Percentiles rank a stretch among this genome's conserved stretches.
Evolutionary conservation across 2,888 invertebrate genomes (phyloP).

Genomic region (Pristionchus arcanus): DNA sequence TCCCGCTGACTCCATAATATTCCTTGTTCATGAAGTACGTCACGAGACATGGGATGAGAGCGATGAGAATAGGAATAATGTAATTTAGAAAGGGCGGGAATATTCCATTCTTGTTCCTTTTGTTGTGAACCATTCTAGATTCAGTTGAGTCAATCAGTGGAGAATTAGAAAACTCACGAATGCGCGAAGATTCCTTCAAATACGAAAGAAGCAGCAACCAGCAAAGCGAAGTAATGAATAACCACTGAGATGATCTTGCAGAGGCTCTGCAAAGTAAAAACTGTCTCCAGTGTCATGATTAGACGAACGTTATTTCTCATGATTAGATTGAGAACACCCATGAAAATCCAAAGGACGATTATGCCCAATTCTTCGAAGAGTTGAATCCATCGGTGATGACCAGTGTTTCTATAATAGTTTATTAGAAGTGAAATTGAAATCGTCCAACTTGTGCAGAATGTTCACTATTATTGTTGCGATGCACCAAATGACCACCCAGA

Average conservation of each 20-base stretch:
- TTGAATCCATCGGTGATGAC: slow-evolving; percentile 67
- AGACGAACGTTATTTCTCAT: background rate
- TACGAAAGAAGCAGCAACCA: slow-evolving; percentile 63
- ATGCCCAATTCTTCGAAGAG: slow-evolving; percentile 66
- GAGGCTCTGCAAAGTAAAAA: slow-evolving; percentile 57
- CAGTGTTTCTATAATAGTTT: slow-evolving; percentile 62
- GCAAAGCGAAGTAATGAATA: slow-evolving; percentile 66
- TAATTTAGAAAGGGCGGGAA: slow-evolving; percentile 63
- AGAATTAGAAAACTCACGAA: slow-evolving; percentile 59
- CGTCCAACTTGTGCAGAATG: slow-evolving; percentile 61
- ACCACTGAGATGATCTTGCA: slow-evolving; percentile 63
- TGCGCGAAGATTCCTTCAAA: slow-evolving; percentile 67
- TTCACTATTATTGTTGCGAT: slow-evolving; percentile 65
- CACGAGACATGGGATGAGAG: slow-evolving; percentile 60
- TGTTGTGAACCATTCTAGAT: slow-evolving; percentile 52
- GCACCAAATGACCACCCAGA: slow-evolving; percentile 69
- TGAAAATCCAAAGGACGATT: slow-evolving; percentile 60
- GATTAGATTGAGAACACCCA: slow-evolving; percentile 62
- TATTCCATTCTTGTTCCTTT: slow-evolving; percentile 61
- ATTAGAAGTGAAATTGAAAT: background rate
- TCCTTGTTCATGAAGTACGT: slow-evolving; percentile 61
- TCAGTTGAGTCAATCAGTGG: background rate
- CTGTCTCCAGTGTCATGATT: background rate
- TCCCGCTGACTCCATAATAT: slow-evolving; percentile 54
- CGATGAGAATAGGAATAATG: slow-evolving; percentile 63